phyloP scores from a whole-genome alignment of 2,797 vertebrate species.

The Tenualosa ilisha region DNA sequence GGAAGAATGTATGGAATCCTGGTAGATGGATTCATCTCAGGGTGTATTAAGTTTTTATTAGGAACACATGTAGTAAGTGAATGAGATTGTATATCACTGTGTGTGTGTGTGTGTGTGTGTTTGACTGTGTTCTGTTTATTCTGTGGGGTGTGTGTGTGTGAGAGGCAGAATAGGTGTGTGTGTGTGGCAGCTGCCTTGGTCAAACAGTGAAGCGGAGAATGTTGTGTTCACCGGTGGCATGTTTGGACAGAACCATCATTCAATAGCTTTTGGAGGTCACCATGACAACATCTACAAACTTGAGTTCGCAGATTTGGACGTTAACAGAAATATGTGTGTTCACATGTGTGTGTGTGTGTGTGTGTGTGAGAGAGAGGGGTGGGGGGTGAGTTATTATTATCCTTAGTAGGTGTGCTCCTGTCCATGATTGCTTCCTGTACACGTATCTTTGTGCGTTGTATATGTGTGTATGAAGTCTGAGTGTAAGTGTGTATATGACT shows the following conservation, averaged over 20 bases:
- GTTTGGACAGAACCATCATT: background rate
- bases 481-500: too few species aligned
- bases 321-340: background rate
- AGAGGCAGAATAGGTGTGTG: too few species aligned
- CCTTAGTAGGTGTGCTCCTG: background rate
- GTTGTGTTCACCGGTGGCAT: background rate
- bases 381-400: too few species aligned
- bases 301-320: background rate
- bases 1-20: slow-evolving; percentile 19
- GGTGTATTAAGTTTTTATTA: slow-evolving; percentile 10
- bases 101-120: background rate
- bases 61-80: background rate
- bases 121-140: background rate
- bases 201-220: background rate
- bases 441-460: background rate
- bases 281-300: background rate
- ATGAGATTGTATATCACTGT: background rate
- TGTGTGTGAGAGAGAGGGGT: background rate
- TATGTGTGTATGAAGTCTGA: too few species aligned
- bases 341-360: background rate
- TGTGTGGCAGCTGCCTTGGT: background rate
- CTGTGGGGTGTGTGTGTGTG: too few species aligned
- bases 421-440: too few species aligned
- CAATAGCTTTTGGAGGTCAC: background rate
- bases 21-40: slow-evolving; percentile 9